phyloP scores from a whole-genome alignment of 2,113 vertebrate genomes.

The Rhizomys pruinosus region DNA sequence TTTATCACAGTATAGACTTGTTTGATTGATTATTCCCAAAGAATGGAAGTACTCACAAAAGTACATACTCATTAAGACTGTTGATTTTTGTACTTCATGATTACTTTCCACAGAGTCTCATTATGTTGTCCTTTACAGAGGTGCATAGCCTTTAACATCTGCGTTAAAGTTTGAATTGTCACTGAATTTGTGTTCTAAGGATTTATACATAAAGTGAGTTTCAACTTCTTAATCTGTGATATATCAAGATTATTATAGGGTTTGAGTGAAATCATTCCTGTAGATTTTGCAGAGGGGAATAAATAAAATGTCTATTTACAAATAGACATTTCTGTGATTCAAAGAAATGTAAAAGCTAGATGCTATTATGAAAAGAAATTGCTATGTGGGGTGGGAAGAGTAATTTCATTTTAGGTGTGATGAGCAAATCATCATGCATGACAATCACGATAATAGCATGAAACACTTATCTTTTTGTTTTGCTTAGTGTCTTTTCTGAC shows the following conservation, averaged over 20 bases:
- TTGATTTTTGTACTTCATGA: background rate
- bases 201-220: background rate
- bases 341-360: background rate
- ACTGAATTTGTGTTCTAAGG: background rate
- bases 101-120: background rate
- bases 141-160: background rate
- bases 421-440: background rate
- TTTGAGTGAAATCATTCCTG: slow-evolving; percentile 38
- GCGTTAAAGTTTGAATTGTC: slow-evolving; percentile 13
- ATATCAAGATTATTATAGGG: background rate
- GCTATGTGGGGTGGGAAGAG: background rate
- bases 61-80: background rate
- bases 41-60: background rate
- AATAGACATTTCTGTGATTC: background rate
- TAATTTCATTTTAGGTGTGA: slow-evolving; percentile 39
- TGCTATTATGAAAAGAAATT: slow-evolving; percentile 25
- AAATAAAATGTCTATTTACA: background rate
- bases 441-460: background rate
- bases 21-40: background rate
- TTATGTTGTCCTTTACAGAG: background rate
- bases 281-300: background rate
- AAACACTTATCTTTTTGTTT: background rate
- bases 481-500: background rate
- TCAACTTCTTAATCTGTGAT: slow-evolving; percentile 6
- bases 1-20: background rate